Evolutionary conservation across 92 coral and sea anemone genomes (phyloP).

Genomic region (Paragorgia papillata): DNA sequence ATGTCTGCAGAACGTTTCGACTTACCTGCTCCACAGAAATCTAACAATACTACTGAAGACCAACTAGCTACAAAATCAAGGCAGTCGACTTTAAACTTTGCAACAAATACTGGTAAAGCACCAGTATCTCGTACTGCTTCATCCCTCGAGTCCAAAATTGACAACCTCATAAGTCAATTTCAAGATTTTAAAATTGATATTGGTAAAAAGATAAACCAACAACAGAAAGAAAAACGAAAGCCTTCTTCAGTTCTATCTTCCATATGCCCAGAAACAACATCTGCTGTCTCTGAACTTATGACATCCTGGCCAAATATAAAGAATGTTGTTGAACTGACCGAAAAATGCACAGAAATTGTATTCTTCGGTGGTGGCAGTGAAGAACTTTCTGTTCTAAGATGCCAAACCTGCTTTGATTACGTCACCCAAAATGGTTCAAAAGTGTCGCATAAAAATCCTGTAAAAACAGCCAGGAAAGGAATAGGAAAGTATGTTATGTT

Average conservation of each 20-base stretch:
- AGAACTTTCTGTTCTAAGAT: constrained; percentile 17
- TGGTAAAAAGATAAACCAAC: background rate
- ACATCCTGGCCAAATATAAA: too few species aligned
- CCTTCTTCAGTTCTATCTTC: background rate
- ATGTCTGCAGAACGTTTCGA: background rate
- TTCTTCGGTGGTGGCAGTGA: constrained; percentile 12
- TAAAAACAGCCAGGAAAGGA: constrained; percentile 19
- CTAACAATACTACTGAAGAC: background rate
- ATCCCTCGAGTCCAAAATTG: constrained; percentile 10
- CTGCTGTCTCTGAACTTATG: too few species aligned
- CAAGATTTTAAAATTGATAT: background rate
- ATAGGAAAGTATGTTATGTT: constrained; percentile 33
- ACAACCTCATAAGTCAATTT: constrained; percentile 2
- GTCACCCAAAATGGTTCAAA: background rate
- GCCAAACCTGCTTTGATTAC: constrained; percentile 20
- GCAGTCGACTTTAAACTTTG: constrained; percentile 7
- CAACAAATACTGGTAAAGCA: background rate
- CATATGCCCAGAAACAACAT: too few species aligned
- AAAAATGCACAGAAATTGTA: too few species aligned
- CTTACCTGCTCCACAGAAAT: background rate
- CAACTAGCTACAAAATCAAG: constrained; percentile 1
- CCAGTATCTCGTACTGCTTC: background rate
- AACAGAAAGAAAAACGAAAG: background rate
- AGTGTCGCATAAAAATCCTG: background rate
- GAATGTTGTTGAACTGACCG: too few species aligned